Conservation (phyloP, 2,888 invertebrate species). For the Drosophila colorata region DNA sequence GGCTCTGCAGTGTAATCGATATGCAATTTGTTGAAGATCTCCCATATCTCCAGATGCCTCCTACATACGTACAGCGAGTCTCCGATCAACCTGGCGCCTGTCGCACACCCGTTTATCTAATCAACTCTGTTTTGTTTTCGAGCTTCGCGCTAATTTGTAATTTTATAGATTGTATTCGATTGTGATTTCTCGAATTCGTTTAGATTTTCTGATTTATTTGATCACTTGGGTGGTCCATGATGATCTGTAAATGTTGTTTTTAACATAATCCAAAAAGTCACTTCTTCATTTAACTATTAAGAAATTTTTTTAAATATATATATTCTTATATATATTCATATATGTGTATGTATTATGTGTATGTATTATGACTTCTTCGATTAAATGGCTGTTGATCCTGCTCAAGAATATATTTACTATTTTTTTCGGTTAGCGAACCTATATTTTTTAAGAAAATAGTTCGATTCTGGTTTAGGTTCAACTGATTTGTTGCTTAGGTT, state of each 20-base stretch:
- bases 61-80: constrained; percentile 3
- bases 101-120: constrained; percentile 36
- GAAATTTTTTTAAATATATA: too few species aligned
- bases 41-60: constrained; percentile 11
- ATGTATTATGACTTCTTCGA: too few species aligned
- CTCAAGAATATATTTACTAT: too few species aligned
- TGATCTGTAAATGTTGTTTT: constrained; percentile 1
- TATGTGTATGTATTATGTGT: too few species aligned
- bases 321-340: too few species aligned
- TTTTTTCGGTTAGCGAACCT: too few species aligned
- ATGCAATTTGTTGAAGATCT: constrained; percentile 47
- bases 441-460: too few species aligned
- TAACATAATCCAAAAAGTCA: too few species aligned
- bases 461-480: too few species aligned
- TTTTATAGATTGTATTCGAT: constrained; percentile 12
- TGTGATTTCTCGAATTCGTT: constrained; percentile 7
- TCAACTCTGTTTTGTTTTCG: constrained; percentile 24
- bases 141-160: constrained; percentile 5
- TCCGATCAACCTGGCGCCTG: constrained; percentile 40
- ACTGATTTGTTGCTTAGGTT: too few species aligned
- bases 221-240: constrained; percentile 36
- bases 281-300: too few species aligned
- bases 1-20: constrained; percentile 50
- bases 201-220: background rate
- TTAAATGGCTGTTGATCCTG: too few species aligned